Base-by-base conservation (phyloP, 1,140 invertebrate genomes). In the Melanaphis sacchari region DNA sequence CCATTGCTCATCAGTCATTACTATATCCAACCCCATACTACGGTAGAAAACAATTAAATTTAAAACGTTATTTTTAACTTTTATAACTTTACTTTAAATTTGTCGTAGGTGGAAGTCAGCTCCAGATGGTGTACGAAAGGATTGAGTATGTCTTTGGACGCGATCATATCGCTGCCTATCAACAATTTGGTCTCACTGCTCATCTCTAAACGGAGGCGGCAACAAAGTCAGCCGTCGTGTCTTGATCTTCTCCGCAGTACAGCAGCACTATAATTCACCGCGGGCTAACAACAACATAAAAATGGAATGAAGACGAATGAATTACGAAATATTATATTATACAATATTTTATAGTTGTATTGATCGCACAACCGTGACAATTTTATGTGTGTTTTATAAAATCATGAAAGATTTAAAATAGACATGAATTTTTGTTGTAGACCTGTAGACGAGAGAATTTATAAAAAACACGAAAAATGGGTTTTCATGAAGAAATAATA, bases 101-200 rank as follows among this genome's bases (percentile, higher is more conserved):
- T 97, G 95, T 98, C 97, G 94, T 97, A 97, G 94, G 97, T 97
- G 94, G 97, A 97, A 95, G 97, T 97, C 94, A 98, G 96, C 95
- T 98, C 97, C 95, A 98, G 95, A 94, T 97, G 97, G 95, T 98
- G 97, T 66, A 98, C 97, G 95, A 98, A 98, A 59, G 97, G 97
- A 95, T 98, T 98, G 94, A 98, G 94, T 93, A 97, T 95, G 94
- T 96, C 96, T 91, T 94, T 93, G 15, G 93, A 90, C 15, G 92
- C 93, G 26, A 91, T 90, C 92, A 93, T 93, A 88, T 94, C 93
- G 41, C 90, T 93, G n/a, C 82, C 88, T 11, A 93, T 91, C 43
- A 94, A 94, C 84, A 94, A 43, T 88, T 94, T 94, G 49, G 91
- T 93, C 40, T 94, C 90, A 31, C 93, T 94, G 46, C 93, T 94